These are phyloP conservation scores for Tribolium madens DNA, from an alignment of 1,140 invertebrate genomes.

Conservation along the genomic window DNA sequence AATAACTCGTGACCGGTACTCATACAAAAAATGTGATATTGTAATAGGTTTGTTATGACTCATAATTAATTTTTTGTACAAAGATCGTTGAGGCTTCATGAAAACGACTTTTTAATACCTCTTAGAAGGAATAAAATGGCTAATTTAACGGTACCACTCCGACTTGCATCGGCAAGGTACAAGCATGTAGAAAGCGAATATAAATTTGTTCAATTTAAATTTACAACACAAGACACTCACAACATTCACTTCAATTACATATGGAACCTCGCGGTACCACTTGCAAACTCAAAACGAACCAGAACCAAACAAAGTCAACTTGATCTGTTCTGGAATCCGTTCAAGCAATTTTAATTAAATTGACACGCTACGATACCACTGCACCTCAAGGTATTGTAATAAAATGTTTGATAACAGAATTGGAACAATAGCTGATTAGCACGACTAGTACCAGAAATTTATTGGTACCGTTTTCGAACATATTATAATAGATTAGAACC, in stretches of 20 bases:
- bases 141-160: slow-evolving; percentile 13
- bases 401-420: background rate
- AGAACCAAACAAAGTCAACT: slow-evolving; percentile 2
- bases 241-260: background rate
- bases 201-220: background rate
- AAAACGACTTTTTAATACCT: slow-evolving; percentile 1
- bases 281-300: background rate
- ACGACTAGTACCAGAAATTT: no score
- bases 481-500: no score
- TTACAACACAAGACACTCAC: background rate
- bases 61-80: slow-evolving; percentile 17
- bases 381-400: background rate
- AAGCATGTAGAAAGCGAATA: background rate
- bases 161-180: background rate
- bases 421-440: no score
- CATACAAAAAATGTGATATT: slow-evolving; percentile 13
- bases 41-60: slow-evolving; percentile 19
- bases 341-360: slow-evolving; percentile 4
- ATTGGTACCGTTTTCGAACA: no score
- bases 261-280: background rate
- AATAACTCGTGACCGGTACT: background rate
- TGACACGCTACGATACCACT: background rate
- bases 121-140: background rate
- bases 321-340: background rate
- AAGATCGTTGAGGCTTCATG: background rate